Evolutionary conservation across 2,888 invertebrate species (phyloP).

Genomic region (Xanthorhoe designata): DNA sequence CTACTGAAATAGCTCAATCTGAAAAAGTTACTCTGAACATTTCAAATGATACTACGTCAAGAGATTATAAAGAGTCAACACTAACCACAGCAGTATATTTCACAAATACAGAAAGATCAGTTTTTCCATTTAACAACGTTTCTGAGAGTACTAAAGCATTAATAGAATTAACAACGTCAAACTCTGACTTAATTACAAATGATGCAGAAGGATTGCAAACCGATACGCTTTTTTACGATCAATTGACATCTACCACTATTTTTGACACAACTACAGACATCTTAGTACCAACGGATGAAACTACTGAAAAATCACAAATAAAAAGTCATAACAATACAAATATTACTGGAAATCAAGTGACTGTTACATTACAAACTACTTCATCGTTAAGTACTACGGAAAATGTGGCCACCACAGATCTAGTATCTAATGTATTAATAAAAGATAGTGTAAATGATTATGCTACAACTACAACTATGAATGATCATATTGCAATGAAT

Average conservation of each 20-base stretch:
- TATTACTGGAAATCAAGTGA: background rate
- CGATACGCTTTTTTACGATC: background rate
- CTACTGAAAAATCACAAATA: constrained; percentile 5
- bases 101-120: background rate
- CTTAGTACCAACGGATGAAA: constrained; percentile 1
- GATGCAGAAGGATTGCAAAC: constrained; percentile 5
- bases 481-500: background rate
- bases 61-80: background rate
- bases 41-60: background rate
- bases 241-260: background rate
- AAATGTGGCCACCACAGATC: background rate
- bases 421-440: background rate
- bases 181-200: constrained; percentile 5
- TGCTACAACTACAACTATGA: background rate
- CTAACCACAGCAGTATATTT: background rate
- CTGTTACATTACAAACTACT: background rate
- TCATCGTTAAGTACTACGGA: background rate
- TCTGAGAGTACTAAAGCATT: constrained; percentile 3
- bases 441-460: background rate
- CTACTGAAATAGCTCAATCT: background rate
- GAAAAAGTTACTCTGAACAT: background rate
- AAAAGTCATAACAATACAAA: background rate
- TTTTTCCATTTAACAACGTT: background rate
- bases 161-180: background rate
- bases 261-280: background rate